Evolutionary conservation across 2,113 vertebrate genomes (phyloP).

Genomic region (Datnioides undecimradiatus): DNA sequence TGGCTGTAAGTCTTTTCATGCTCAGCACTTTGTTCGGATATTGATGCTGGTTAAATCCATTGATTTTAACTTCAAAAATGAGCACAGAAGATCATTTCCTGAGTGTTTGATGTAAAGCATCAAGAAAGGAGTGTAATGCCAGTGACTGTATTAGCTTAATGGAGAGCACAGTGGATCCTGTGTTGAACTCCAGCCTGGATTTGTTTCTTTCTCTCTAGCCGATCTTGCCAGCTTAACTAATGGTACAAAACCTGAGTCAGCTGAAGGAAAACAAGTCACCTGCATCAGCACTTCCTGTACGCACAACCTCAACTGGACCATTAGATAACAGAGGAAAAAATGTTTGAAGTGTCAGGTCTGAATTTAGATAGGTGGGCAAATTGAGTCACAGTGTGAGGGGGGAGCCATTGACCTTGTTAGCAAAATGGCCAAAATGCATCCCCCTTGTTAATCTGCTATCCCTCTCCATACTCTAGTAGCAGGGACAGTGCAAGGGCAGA

Average conservation of each 20-base stretch:
- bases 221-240: slow-evolving; percentile 52
- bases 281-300: slow-evolving; percentile 53
- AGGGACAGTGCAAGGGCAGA: no score
- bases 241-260: slow-evolving; percentile 66
- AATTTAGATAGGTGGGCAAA: no score
- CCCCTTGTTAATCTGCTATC: no score
- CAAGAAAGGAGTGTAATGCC: neutral
- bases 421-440: no score
- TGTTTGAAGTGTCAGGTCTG: neutral
- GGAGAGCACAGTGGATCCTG: neutral
- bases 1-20: neutral
- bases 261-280: slow-evolving; percentile 42
- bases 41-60: slow-evolving; percentile 13
- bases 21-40: slow-evolving; percentile 39
- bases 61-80: slow-evolving; percentile 19
- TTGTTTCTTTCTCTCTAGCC: slow-evolving; percentile 22
- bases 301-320: slow-evolving; percentile 19
- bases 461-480: no score
- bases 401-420: no score
- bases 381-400: no score
- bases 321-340: slow-evolving; percentile 18
- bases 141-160: slow-evolving; percentile 15
- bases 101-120: slow-evolving; percentile 7
- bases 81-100: neutral
- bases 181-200: slow-evolving; percentile 26